These are phyloP conservation scores for Hydrocynus forskahlii DNA, from an alignment of 2,797 vertebrate genomes.

Conservation along the genomic window DNA sequence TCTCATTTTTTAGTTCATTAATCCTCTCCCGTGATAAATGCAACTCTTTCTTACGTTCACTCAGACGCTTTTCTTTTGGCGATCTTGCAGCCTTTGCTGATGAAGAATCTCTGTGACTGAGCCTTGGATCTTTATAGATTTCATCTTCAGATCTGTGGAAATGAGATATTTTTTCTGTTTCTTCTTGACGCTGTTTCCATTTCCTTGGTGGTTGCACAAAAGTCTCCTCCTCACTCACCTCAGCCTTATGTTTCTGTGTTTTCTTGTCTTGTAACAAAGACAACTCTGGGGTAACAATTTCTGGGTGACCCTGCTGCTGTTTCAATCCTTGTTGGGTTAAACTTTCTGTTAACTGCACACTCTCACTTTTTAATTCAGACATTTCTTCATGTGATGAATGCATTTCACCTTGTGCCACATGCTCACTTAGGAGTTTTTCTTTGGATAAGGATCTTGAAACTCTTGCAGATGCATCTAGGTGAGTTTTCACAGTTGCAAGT, in stretches of 20 bases:
- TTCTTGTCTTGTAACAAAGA: conserved; percentile 19
- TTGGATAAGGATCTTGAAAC: conserved; percentile 46
- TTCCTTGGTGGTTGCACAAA: conserved; percentile 45
- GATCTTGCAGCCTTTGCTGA: conserved; percentile 57
- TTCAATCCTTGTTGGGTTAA: conserved; percentile 67
- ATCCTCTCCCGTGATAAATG: conserved; percentile 79
- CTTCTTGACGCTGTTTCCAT: conserved; percentile 24
- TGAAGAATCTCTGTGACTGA: conserved; percentile 43
- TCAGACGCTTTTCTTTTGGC: conserved; percentile 47
- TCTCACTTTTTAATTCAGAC: conserved; percentile 41
- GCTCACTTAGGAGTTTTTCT: conserved; percentile 16
- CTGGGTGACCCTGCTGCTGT: conserved; percentile 72
- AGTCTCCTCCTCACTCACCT: conserved; percentile 76
- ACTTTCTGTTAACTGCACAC: neutral
- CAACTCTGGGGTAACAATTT: neutral
- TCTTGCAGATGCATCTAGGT: conserved; percentile 55
- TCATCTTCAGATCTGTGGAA: conserved; percentile 48
- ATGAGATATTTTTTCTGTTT: conserved; percentile 17
- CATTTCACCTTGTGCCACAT: neutral
- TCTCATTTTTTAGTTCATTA: conserved; percentile 74
- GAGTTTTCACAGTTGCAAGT: conserved; percentile 45
- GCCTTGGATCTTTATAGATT: conserved; percentile 47
- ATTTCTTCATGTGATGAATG: conserved; percentile 1
- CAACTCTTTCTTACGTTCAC: conserved; percentile 70
- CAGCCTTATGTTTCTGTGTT: conserved; percentile 52